phyloP scores from a whole-genome alignment of 2,113 vertebrate genomes.

The Scatophagus argus region DNA sequence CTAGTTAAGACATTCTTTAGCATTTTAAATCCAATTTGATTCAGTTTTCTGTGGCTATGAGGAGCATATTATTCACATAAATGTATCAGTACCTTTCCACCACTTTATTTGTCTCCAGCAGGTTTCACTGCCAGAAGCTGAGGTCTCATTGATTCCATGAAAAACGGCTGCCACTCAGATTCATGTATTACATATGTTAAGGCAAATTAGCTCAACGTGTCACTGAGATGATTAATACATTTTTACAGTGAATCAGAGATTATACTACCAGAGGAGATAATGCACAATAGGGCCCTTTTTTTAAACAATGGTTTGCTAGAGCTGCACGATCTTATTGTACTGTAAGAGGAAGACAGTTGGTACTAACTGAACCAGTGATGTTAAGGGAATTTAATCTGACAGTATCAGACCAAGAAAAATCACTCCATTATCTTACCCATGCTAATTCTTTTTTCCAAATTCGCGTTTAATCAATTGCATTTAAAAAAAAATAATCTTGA shows the following conservation, averaged over 20 bases:
- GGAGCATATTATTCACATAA: conserved; percentile 22
- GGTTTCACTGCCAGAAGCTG: background rate
- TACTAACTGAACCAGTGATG: conserved; percentile 53
- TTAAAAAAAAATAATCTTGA: background rate
- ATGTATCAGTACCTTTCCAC: conserved; percentile 26
- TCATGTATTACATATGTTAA: conserved; percentile 32
- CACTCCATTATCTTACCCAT: conserved; percentile 23
- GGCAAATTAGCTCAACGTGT: conserved; percentile 34
- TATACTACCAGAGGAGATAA: conserved; percentile 40
- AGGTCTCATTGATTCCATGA: conserved; percentile 32
- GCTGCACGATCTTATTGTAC: conserved; percentile 13
- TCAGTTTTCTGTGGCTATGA: conserved; percentile 24
- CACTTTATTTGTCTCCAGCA: conserved; percentile 2
- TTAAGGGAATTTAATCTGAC: conserved; percentile 56
- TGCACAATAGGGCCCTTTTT: conserved; percentile 15
- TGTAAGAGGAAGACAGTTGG: conserved; percentile 17
- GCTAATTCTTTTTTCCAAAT: conserved; percentile 24
- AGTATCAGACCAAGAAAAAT: conserved; percentile 33
- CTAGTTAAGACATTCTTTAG: conserved; percentile 46
- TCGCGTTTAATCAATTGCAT: conserved; percentile 3
- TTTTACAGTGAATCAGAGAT: conserved; percentile 39
- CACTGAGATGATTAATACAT: conserved; percentile 32
- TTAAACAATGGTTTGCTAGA: conserved; percentile 27
- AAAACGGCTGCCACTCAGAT: conserved; percentile 3
- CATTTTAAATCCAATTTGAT: conserved; percentile 54